Conservation (phyloP, 2,797 vertebrate genomes). For the Anguilla megastoma region DNA sequence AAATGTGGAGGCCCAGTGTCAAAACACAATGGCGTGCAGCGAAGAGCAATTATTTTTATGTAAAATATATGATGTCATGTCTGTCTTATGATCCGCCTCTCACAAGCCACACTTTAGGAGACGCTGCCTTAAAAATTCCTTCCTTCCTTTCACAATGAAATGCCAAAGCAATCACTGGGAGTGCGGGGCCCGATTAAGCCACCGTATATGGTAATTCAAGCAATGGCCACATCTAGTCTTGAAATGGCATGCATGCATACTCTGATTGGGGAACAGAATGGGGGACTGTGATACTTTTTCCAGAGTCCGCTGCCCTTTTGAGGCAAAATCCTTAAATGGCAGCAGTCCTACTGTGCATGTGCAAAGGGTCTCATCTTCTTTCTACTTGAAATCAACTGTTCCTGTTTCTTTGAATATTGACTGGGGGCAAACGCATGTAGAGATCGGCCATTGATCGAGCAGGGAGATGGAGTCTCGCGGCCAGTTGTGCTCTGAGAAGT, state of each 20-base stretch:
- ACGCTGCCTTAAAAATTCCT: neutral
- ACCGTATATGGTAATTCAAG: neutral
- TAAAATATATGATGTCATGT: neutral
- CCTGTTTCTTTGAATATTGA: neutral
- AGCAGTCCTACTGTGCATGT: neutral
- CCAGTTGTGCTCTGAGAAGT: slow-evolving; percentile 2
- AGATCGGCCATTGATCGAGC: neutral
- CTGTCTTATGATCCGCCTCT: neutral
- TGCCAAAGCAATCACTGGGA: neutral
- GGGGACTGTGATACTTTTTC: neutral
- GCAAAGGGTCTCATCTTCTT: neutral
- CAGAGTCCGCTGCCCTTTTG: neutral
- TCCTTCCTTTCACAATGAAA: neutral
- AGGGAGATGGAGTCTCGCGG: neutral
- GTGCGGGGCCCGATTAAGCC: neutral
- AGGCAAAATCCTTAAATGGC: neutral
- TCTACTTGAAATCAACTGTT: neutral
- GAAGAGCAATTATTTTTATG: neutral
- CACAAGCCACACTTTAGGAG: neutral
- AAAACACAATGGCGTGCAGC: neutral
- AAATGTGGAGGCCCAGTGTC: neutral
- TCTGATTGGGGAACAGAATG: neutral
- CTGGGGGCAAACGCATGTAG: neutral
- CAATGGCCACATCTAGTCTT: neutral
- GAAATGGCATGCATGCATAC: neutral